These are phyloP conservation scores for Limnephilus marmoratus DNA, from an alignment of 2,888 invertebrate species.

Conservation along the genomic window DNA sequence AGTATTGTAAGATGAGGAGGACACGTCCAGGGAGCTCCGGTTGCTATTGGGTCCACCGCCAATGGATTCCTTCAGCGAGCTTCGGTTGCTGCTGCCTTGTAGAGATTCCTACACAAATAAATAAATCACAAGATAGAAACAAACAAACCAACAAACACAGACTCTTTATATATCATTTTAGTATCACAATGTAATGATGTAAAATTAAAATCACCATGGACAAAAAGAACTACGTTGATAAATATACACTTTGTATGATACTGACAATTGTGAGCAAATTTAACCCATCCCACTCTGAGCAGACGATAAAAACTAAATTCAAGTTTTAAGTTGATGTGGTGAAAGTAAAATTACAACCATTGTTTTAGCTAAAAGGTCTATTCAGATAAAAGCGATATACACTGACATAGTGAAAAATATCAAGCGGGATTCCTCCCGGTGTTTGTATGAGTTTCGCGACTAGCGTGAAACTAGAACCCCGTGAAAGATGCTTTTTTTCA, in stretches of 20 bases:
- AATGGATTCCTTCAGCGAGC: slow-evolving; percentile 79
- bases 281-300: background rate
- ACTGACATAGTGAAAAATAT: too few relatives aligned
- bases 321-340: background rate
- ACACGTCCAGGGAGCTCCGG: slow-evolving; percentile 83
- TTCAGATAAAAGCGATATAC: too few relatives aligned
- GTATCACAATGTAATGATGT: background rate
- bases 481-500: too few relatives aligned
- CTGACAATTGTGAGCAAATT: background rate
- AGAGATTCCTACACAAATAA: slow-evolving; percentile 62
- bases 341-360: background rate
- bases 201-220: background rate
- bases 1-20: slow-evolving; percentile 89
- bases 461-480: too few relatives aligned
- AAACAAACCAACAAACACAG: background rate
- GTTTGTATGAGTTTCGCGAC: too few relatives aligned
- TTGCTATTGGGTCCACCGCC: slow-evolving; percentile 78
- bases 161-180: background rate
- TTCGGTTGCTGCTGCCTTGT: slow-evolving; percentile 78
- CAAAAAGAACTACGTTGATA: background rate
- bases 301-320: background rate
- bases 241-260: background rate
- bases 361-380: background rate
- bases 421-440: too few relatives aligned
- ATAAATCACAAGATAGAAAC: background rate